These are phyloP conservation scores for Galerucella pusilla DNA, from an alignment of 2,888 invertebrate species.

Conservation along the genomic window DNA sequence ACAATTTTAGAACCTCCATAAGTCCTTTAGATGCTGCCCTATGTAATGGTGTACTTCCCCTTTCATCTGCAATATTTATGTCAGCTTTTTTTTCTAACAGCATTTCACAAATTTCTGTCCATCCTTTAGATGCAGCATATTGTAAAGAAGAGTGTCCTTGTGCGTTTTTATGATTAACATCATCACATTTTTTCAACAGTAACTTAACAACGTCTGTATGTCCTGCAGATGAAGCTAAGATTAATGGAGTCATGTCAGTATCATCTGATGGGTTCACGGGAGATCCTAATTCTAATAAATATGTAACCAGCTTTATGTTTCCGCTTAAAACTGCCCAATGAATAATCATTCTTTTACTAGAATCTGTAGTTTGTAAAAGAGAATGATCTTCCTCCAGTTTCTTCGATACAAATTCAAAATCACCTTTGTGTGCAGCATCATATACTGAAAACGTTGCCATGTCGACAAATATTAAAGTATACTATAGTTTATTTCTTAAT, in stretches of 20 bases:
- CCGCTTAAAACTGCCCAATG: slow-evolving; percentile 87
- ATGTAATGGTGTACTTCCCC: slow-evolving; percentile 81
- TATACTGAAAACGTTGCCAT: slow-evolving; percentile 60
- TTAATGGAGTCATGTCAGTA: slow-evolving; percentile 80
- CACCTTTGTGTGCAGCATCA: slow-evolving; percentile 79
- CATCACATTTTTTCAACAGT: slow-evolving; percentile 75
- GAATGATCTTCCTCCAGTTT: slow-evolving; percentile 70
- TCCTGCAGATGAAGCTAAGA: slow-evolving; percentile 84
- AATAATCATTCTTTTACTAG: slow-evolving; percentile 75
- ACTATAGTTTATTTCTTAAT: too few relatives aligned
- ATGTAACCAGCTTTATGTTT: slow-evolving; percentile 77
- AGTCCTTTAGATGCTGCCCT: slow-evolving; percentile 84
- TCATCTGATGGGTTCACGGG: slow-evolving; percentile 80
- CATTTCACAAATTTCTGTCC: slow-evolving; percentile 76
- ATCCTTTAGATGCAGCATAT: slow-evolving; percentile 88
- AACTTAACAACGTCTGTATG: slow-evolving; percentile 74
- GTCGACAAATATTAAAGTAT: not conserved
- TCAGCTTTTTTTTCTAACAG: slow-evolving; percentile 76
- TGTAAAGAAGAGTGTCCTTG: slow-evolving; percentile 85
- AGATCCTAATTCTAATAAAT: slow-evolving; percentile 74
- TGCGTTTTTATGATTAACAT: slow-evolving; percentile 77
- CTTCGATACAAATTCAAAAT: slow-evolving; percentile 74
- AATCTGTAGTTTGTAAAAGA: slow-evolving; percentile 66
- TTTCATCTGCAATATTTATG: slow-evolving; percentile 75
- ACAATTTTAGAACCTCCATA: slow-evolving; percentile 73